phyloP scores from a whole-genome alignment of 1,140 invertebrate genomes.

The Pseudomyrmex concolor region DNA sequence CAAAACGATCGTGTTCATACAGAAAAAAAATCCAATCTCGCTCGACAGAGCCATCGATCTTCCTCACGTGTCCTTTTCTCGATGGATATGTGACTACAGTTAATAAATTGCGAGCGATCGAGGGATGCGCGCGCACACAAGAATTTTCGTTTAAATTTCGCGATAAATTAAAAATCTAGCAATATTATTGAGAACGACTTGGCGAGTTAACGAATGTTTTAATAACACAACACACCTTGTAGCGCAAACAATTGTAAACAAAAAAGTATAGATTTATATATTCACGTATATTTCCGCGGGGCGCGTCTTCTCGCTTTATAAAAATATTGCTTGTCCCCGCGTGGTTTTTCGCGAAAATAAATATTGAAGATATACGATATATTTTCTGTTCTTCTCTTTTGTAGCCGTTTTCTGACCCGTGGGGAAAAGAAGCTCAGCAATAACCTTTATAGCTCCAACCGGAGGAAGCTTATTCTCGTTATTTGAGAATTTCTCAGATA shows the following conservation, averaged over 20 bases:
- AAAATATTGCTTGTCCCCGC: background rate
- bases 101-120: slow-evolving; percentile 64
- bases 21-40: slow-evolving; percentile 65
- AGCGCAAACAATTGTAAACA: slow-evolving; percentile 7
- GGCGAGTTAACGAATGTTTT: background rate
- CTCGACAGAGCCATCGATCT: slow-evolving; percentile 63
- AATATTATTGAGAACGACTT: too few relatives aligned
- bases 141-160: background rate
- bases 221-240: background rate
- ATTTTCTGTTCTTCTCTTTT: slow-evolving; percentile 27
- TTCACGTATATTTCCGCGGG: background rate
- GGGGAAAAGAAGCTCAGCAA: background rate
- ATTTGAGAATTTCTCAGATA: slow-evolving; percentile 36
- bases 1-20: background rate
- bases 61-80: slow-evolving; percentile 24
- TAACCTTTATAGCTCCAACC: too few relatives aligned
- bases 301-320: background rate
- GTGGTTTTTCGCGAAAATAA: slow-evolving; percentile 29
- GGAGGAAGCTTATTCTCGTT: background rate
- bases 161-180: background rate
- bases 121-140: background rate
- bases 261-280: slow-evolving; percentile 14
- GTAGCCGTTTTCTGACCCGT: background rate
- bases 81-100: slow-evolving; percentile 38
- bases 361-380: slow-evolving; percentile 36